Conservation (phyloP, 2,113 vertebrate genomes). For the Cettia cetti region DNA sequence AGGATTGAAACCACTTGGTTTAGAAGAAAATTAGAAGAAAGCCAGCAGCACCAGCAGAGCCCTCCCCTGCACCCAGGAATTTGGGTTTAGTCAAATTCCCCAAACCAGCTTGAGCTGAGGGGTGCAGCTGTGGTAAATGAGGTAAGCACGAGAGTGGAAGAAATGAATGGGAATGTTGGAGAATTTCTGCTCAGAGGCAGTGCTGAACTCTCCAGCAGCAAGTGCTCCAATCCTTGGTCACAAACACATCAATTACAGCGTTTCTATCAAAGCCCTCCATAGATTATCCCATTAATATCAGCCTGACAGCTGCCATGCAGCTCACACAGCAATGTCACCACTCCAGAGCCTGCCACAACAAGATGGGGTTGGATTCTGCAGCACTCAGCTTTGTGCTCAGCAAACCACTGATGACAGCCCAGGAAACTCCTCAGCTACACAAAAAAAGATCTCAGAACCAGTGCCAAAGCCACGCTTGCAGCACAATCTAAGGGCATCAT, state of each 20-base stretch:
- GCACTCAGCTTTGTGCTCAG: background rate
- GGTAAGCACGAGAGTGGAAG: background rate
- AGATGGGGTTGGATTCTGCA: background rate
- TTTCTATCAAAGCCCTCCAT: background rate
- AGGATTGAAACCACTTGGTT: accelerated
- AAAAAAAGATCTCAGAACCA: background rate
- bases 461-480: background rate
- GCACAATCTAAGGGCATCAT: background rate
- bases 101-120: background rate
- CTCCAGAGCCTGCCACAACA: background rate
- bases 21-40: background rate
- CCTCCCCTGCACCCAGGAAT: background rate
- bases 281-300: background rate
- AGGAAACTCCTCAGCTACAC: background rate
- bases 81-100: background rate
- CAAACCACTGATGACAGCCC: background rate
- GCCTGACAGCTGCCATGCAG: background rate
- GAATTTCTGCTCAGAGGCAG: background rate
- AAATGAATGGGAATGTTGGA: constrained; percentile 10
- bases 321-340: background rate
- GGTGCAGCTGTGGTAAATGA: background rate
- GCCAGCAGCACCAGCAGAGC: background rate
- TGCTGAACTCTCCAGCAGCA: background rate
- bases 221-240: background rate
- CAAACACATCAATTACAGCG: constrained; percentile 10